Conservation (phyloP, 1,140 invertebrate species). For the Musca domestica region DNA sequence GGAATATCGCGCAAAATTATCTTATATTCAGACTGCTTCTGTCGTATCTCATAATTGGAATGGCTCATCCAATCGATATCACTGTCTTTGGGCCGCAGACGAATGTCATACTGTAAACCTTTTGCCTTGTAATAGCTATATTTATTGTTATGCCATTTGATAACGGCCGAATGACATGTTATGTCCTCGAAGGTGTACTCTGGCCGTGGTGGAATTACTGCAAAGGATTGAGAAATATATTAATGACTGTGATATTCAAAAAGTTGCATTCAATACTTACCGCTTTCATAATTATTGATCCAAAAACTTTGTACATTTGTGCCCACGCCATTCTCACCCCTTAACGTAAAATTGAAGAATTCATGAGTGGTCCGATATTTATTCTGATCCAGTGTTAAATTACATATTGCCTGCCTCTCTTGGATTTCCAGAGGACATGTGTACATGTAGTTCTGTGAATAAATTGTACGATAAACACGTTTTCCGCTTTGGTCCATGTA, state of each 20-base stretch:
- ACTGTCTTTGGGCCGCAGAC: not conserved
- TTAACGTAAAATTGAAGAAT: constrained; percentile 25
- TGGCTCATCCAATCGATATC: not conserved
- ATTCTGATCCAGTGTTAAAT: constrained; percentile 20
- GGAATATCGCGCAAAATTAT: constrained; percentile 16
- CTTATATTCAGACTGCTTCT: not conserved
- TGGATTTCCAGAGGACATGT: constrained; percentile 23
- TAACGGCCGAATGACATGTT: not conserved
- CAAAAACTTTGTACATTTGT: constrained; percentile 19
- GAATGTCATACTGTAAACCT: constrained; percentile 23
- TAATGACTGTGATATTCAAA: not conserved
- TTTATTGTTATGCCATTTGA: constrained; percentile 20
- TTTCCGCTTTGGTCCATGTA: constrained; percentile 16
- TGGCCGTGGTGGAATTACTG: constrained; percentile 20
- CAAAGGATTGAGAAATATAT: not conserved
- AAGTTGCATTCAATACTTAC: constrained; percentile 15
- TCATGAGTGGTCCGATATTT: constrained; percentile 24
- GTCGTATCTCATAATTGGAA: constrained; percentile 11
- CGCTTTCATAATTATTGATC: constrained; percentile 26
- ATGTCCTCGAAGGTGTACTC: constrained; percentile 15
- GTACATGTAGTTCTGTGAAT: constrained; percentile 28
- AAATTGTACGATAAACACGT: constrained; percentile 19
- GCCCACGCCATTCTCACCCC: constrained; percentile 20
- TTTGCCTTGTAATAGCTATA: constrained; percentile 11
- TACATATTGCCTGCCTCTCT: constrained; percentile 22